phyloP scores from a whole-genome alignment of 2,113 vertebrate species.

The Lophius piscatorius region DNA sequence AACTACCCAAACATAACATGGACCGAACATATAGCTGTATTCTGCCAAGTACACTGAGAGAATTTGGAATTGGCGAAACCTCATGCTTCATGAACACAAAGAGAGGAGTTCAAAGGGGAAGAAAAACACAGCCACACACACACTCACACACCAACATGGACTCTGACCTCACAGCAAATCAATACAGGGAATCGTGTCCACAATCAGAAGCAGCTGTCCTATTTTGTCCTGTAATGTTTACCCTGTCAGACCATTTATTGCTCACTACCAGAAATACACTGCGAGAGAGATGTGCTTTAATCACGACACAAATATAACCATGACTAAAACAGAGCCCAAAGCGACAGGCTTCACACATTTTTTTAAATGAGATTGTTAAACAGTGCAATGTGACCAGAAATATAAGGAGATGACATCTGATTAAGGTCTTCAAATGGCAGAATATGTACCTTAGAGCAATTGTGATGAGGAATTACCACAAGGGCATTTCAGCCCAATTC shows the following conservation, averaged over 20 bases:
- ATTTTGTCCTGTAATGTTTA: constrained; percentile 19
- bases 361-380: constrained; percentile 42
- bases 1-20: no score
- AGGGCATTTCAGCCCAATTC: not conserved
- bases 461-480: not conserved
- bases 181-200: constrained; percentile 16
- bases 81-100: constrained; percentile 24
- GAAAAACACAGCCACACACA: constrained; percentile 27
- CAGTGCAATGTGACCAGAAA: constrained; percentile 5
- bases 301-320: constrained; percentile 36
- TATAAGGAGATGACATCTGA: no score
- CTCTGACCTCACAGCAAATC: constrained; percentile 46
- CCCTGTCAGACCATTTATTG: constrained; percentile 32
- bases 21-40: constrained; percentile 31
- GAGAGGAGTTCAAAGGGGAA: constrained; percentile 5
- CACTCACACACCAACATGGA: constrained; percentile 18
- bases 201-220: constrained; percentile 19
- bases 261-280: constrained; percentile 22
- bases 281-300: constrained; percentile 33
- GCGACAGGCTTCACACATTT: constrained; percentile 36
- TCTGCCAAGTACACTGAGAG: constrained; percentile 30
- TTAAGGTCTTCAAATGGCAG: constrained; percentile 12
- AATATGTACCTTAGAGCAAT: constrained; percentile 9
- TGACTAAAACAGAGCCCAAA: constrained; percentile 42
- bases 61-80: constrained; percentile 34